Percentiles rank a stretch among this genome's conserved stretches.
These are phyloP conservation scores for Ormyrus labotus DNA, from an alignment of 2,888 invertebrate genomes.

Conservation along the genomic window DNA sequence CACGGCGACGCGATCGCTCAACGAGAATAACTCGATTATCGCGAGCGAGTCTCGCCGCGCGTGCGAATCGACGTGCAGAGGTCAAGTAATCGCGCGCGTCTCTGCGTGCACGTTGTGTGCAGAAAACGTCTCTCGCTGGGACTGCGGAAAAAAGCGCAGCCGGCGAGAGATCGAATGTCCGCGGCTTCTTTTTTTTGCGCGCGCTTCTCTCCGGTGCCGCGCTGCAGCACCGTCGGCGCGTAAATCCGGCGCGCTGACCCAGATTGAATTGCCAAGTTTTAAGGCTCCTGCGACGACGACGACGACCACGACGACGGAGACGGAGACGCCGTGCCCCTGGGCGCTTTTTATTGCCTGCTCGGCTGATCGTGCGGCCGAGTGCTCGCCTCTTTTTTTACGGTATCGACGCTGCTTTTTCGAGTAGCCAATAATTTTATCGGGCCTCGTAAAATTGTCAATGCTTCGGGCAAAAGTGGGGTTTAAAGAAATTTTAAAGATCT, in stretches of 20 bases:
- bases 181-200: neutral
- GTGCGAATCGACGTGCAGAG: no score
- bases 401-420: no score
- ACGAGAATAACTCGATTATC: conserved; percentile 48
- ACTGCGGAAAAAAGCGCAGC: conserved; percentile 19
- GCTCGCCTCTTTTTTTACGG: neutral
- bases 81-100: neutral
- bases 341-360: no score
- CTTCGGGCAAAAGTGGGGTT: no score
- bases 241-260: neutral
- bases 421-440: no score
- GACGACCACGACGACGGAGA: no score
- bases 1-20: conserved; percentile 2
- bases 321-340: no score
- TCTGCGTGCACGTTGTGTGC: conserved; percentile 4
- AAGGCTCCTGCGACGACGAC: neutral
- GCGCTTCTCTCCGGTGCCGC: neutral
- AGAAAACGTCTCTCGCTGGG: neutral
- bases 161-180: conserved; percentile 2
- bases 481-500: no score
- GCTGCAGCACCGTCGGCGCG: neutral
- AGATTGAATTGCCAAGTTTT: conserved; percentile 18
- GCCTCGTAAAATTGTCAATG: no score
- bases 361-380: no score
- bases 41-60: no score